These are phyloP conservation scores for Junonia oenone DNA, from an alignment of 2,888 invertebrate genomes.

Conservation along the genomic window DNA sequence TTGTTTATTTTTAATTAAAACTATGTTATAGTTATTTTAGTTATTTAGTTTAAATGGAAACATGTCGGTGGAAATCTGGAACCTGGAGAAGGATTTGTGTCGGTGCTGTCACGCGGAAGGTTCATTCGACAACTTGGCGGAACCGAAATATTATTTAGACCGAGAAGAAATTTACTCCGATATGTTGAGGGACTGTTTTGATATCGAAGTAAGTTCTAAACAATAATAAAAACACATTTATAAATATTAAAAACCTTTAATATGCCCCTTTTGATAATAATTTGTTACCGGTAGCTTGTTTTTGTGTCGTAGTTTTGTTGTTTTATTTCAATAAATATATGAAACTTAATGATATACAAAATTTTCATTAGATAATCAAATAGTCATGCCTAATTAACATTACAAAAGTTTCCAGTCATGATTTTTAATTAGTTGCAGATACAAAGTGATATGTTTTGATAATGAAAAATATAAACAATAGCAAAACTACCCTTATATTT, in stretches of 20 bases:
- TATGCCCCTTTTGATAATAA: background rate
- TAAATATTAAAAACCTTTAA: background rate
- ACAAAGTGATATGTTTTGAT: too few species aligned
- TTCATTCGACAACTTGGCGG: conserved; percentile 46
- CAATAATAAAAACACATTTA: background rate
- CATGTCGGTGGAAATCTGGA: conserved; percentile 48
- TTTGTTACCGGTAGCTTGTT: background rate
- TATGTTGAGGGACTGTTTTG: conserved; percentile 49
- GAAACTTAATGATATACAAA: too few species aligned
- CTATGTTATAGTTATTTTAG: background rate
- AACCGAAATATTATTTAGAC: conserved; percentile 35
- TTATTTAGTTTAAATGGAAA: conserved; percentile 13
- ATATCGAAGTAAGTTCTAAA: conserved; percentile 43
- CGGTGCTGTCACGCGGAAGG: conserved; percentile 64
- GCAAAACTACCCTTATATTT: too few species aligned
- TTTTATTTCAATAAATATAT: background rate
- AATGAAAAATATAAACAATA: too few species aligned
- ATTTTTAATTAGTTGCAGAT: background rate
- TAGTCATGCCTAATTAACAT: background rate
- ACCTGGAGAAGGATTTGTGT: conserved; percentile 53
- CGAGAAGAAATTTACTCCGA: conserved; percentile 46
- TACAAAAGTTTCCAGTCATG: background rate
- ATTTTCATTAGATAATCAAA: background rate
- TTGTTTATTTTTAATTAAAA: conserved; percentile 6
- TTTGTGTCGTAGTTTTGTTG: background rate